Evolutionary conservation across 23 tunicate genomes (phyloP).

Genomic region (Trididemnum clinides): DNA sequence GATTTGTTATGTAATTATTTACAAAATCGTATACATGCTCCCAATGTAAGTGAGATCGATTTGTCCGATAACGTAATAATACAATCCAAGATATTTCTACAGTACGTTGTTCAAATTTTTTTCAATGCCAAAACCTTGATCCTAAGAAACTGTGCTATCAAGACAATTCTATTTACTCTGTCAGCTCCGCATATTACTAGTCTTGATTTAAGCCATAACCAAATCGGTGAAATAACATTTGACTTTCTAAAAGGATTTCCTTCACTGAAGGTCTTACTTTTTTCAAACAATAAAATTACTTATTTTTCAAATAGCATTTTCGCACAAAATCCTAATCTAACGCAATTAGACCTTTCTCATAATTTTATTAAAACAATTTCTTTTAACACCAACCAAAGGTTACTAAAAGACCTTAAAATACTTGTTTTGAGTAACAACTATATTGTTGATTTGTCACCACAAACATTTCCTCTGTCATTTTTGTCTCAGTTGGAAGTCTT

Average conservation of each 20-base stretch:
- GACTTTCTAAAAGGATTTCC: background rate
- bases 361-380: background rate
- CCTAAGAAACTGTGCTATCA: background rate
- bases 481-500: no score
- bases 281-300: background rate
- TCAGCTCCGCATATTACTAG: background rate
- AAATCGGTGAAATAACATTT: background rate
- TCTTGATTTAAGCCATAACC: conserved; percentile 9
- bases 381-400: background rate
- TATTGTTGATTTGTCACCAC: no score
- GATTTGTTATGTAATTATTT: background rate
- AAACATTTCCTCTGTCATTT: no score
- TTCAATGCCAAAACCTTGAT: background rate
- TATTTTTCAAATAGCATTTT: background rate
- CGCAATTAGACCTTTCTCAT: background rate
- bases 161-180: background rate
- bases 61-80: background rate
- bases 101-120: background rate
- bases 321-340: background rate
- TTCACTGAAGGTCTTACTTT: background rate
- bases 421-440: no score
- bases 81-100: background rate
- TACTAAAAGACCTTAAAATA: no score
- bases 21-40: background rate
- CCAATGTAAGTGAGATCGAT: background rate